Conservation (phyloP, 2,888 invertebrate species). For the Eledone cirrhosa region DNA sequence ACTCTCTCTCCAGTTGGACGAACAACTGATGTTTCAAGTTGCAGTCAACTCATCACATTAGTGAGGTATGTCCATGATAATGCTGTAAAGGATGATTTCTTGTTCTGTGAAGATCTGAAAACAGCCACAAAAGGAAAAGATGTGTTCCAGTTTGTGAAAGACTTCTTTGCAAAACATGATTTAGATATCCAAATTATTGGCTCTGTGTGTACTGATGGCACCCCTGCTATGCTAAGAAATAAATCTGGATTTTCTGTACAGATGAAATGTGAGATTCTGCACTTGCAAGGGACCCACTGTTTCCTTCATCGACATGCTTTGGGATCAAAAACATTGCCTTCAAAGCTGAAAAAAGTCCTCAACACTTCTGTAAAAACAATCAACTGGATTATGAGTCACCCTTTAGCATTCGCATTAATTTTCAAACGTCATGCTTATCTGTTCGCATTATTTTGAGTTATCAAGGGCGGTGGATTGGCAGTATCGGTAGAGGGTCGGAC, state of each 20-base stretch:
- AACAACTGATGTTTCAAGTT: background rate
- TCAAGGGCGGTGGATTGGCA: no score
- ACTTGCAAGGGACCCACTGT: background rate
- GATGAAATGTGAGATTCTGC: background rate
- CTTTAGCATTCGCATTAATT: background rate
- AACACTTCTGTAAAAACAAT: background rate
- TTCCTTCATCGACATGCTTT: background rate
- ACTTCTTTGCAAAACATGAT: slow-evolving; percentile 18
- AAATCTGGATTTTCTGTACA: slow-evolving; percentile 8
- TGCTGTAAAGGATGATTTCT: background rate
- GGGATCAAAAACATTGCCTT: slow-evolving; percentile 3
- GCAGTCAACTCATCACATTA: slow-evolving; percentile 1
- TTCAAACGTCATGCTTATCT: no score
- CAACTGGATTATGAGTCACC: background rate
- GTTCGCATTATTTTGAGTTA: no score
- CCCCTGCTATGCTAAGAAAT: background rate
- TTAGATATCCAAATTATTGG: slow-evolving; percentile 5
- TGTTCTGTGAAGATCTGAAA: slow-evolving; percentile 1
- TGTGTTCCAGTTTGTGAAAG: background rate
- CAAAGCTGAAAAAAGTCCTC: background rate
- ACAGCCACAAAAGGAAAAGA: background rate
- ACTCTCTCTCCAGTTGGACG: no score
- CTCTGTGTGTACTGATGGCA: background rate
- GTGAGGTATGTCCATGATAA: slow-evolving; percentile 2
- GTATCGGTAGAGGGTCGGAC: no score